Conservation (phyloP, 2,888 invertebrate species). For the Flexamia atlantica region DNA sequence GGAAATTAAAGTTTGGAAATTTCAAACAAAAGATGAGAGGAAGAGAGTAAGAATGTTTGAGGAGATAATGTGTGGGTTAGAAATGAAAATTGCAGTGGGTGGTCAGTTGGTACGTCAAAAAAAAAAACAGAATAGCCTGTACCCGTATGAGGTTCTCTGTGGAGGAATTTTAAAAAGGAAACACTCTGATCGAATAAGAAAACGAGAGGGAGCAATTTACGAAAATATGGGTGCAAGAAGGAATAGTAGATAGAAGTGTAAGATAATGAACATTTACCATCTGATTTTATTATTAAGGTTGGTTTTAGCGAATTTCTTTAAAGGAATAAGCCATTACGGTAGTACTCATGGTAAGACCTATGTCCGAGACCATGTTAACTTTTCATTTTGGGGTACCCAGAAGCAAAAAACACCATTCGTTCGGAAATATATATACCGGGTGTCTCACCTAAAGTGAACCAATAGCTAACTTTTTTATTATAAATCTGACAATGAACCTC, state of each 20-base stretch:
- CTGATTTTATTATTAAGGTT: too few relatives aligned
- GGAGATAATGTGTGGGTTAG: slow-evolving; percentile 17
- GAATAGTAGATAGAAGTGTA: neutral
- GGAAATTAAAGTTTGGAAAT: slow-evolving; percentile 11
- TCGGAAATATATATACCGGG: too few relatives aligned
- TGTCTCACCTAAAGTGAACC: too few relatives aligned
- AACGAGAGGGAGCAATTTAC: neutral
- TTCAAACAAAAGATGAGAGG: neutral
- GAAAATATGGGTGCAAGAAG: neutral
- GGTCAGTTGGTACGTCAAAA: neutral
- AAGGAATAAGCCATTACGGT: too few relatives aligned
- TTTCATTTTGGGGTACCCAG: too few relatives aligned
- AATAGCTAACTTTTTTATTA: too few relatives aligned
- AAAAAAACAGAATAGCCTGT: slow-evolving; percentile 1
- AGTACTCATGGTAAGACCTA: too few relatives aligned
- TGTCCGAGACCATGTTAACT: too few relatives aligned
- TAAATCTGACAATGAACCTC: too few relatives aligned
- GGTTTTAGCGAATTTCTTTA: too few relatives aligned
- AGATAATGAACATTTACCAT: neutral
- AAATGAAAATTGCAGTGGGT: neutral
- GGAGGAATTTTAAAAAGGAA: neutral
- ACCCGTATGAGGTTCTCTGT: neutral
- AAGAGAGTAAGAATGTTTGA: slow-evolving; percentile 4
- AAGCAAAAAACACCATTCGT: too few relatives aligned
- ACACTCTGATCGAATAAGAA: neutral